Evolutionary conservation across 2,797 vertebrate genomes (phyloP), one percentile per base, ranked within the genome.

Genomic region (Manis pentadactyla): DNA sequence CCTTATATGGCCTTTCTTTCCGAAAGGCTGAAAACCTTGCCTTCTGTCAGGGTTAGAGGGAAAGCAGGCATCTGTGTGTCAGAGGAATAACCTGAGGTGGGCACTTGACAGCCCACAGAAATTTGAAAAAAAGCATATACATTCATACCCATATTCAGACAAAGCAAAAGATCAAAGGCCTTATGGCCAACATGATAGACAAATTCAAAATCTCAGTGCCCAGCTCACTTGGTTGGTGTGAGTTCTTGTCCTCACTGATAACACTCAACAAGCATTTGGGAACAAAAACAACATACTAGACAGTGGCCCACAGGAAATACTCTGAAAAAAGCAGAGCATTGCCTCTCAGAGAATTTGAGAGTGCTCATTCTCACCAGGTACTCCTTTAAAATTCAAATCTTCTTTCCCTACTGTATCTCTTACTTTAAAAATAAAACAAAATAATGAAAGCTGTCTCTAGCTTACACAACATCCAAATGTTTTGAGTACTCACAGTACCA

Each of bases 381-480:
- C 78, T 57, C 37, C 91, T 71, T 69, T 49, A 55, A 78, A 77
- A 64, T 11, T 15, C 18, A 88, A 88, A 39, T 77, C 57, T 29
- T 29, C 87, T 85, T 71, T 82, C 78, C 23, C 79, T 87, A 15
- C n/a, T 2, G 78, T 39, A 87, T 86, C 93, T 84, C 64, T 87
- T 81, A 77, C 94, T 79, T 83, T 25, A 93, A 95, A 81, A 90
- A 46, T 77, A 51, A 91, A 94, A 96, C 13, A 31, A 87, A 77
- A 61, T 49, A 74, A 63, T 46, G 93, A 95, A 89, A 89, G 82
- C 91, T 68, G 91, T 61, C 68, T 92, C 73, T n/a, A 25, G 68
- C 73, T 96, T 79, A 63, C 18, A 92, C 74, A 55, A 81, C 79
- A 79, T 92, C 85, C 89, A 83, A 92, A 88, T 96, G 68, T 90